Evolutionary conservation across 2,113 vertebrate genomes (phyloP).

Genomic region (Quiscalus mexicanus): DNA sequence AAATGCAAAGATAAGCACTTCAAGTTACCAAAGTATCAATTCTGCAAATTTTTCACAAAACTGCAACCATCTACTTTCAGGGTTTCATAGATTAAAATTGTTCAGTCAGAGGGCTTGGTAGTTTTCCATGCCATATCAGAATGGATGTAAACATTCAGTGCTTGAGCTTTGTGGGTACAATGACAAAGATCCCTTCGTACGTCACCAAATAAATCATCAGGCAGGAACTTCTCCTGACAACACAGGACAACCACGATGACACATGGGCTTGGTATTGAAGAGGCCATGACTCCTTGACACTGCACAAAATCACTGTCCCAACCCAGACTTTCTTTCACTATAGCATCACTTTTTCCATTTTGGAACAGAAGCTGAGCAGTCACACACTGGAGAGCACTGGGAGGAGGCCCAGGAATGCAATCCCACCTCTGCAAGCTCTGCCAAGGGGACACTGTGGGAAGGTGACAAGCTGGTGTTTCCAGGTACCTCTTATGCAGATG

Average conservation of each 20-base stretch:
- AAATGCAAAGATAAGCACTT: not conserved
- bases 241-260: not conserved
- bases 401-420: not conserved
- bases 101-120: not conserved
- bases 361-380: not conserved
- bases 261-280: not conserved
- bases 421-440: not conserved
- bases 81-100: not conserved
- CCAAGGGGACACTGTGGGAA: not conserved
- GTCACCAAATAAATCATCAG: not conserved
- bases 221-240: not conserved
- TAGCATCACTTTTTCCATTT: not conserved
- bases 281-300: not conserved
- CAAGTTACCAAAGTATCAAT: not conserved
- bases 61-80: not conserved
- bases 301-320: not conserved
- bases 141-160: not conserved
- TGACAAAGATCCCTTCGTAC: not conserved
- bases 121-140: not conserved
- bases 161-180: not conserved
- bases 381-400: not conserved
- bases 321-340: not conserved
- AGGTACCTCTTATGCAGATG: not conserved
- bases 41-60: not conserved
- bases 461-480: not conserved